Evolutionary conservation across 2,888 invertebrate species (phyloP).

Genomic region (Ectemnius lituratus): DNA sequence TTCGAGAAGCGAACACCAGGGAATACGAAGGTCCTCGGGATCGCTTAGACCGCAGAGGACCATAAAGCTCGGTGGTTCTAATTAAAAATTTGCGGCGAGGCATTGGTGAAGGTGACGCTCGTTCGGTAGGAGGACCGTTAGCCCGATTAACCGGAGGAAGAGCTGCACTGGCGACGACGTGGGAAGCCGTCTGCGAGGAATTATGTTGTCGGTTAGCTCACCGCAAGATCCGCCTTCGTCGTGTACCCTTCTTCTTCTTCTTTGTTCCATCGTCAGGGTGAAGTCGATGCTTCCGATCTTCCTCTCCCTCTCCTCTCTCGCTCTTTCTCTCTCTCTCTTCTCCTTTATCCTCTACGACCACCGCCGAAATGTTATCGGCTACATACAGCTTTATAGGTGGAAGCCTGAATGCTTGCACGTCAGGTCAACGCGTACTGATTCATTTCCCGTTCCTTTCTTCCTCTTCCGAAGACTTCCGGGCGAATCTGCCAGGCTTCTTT

Average conservation of each 20-base stretch:
- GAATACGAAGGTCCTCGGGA: too few relatives aligned
- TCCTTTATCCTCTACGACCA: constrained; percentile 33
- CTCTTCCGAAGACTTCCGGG: constrained; percentile 10
- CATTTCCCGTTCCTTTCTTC: not conserved
- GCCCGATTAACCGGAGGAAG: constrained; percentile 45
- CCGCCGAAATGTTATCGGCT: constrained; percentile 30
- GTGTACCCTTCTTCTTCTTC: constrained; percentile 67
- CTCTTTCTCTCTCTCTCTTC: constrained; percentile 35
- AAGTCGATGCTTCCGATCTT: constrained; percentile 43
- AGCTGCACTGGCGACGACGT: constrained; percentile 61
- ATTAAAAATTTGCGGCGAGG: not conserved
- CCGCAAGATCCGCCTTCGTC: constrained; percentile 71
- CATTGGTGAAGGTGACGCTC: too few relatives aligned
- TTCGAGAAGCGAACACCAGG: too few relatives aligned
- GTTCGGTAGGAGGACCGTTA: constrained; percentile 26
- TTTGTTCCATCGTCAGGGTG: constrained; percentile 53
- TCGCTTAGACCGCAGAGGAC: too few relatives aligned
- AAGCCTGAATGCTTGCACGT: not conserved
- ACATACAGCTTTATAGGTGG: constrained; percentile 6
- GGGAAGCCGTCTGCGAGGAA: constrained; percentile 65
- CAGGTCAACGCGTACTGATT: constrained; percentile 29
- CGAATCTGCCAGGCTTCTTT: constrained; percentile 23
- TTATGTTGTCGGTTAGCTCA: constrained; percentile 70
- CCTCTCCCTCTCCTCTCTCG: constrained; percentile 27
- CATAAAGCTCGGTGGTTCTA: too few relatives aligned